Percentiles rank a stretch among this genome's conserved stretches.
These are phyloP conservation scores for Heterotis niloticus DNA, from an alignment of 2,113 vertebrate species.

Conservation along the genomic window DNA sequence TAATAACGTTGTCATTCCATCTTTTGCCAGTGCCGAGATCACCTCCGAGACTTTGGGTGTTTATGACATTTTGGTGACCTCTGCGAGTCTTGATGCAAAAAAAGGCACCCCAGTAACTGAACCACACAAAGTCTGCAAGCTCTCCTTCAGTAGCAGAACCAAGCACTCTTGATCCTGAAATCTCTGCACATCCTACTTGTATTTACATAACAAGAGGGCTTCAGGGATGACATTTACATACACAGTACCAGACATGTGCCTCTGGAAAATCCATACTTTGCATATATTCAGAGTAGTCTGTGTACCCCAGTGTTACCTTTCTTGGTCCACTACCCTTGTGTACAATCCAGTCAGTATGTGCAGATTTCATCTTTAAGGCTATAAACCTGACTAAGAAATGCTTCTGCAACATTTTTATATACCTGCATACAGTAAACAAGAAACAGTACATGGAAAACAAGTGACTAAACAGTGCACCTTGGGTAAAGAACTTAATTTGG, in stretches of 20 bases:
- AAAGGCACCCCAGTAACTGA: background rate
- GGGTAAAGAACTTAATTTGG: background rate
- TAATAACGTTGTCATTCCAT: background rate
- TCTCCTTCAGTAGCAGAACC: background rate
- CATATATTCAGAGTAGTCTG: background rate
- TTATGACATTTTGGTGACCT: background rate
- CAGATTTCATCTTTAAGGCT: background rate
- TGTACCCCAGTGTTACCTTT: background rate
- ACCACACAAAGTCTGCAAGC: background rate
- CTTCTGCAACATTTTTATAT: background rate
- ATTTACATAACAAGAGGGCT: conserved; percentile 18
- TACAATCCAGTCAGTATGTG: background rate
- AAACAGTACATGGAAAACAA: background rate
- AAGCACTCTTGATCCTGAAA: background rate
- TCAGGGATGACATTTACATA: conserved; percentile 10
- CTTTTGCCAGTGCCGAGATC: background rate
- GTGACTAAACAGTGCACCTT: background rate
- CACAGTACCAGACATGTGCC: background rate
- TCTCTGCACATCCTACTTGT: background rate
- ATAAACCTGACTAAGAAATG: background rate
- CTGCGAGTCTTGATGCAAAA: background rate
- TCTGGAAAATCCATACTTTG: conserved; percentile 5
- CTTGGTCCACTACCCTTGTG: background rate
- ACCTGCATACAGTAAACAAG: background rate
- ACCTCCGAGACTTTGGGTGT: background rate